Base-by-base conservation (phyloP, 2,113 vertebrate genomes). In the Gallinago jamesoni region DNA sequence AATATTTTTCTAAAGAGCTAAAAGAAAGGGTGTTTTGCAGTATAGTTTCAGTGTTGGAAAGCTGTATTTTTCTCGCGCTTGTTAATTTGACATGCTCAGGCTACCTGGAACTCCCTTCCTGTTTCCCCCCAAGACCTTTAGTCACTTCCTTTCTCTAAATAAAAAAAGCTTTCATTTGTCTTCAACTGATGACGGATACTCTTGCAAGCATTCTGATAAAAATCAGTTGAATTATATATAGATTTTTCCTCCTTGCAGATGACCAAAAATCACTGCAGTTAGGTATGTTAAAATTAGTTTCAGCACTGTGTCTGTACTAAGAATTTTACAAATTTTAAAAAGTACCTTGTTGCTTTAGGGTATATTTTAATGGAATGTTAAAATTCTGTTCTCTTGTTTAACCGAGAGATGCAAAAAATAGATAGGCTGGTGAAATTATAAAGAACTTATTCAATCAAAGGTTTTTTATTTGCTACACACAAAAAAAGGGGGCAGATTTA, bases 61-160 rank as follows among this genome's bases (percentile, higher is more conserved):
- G 70, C 25, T 64, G 35, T 81, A 35, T 48, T 95, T 83, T 93
- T 48, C 70, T 90, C 37, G 86, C 2, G 1, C 84, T 84, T 73
- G 68, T 84, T 84, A 66, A 91, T 52, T 93, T 78, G 82, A 47
- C 73, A 88, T 67, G 87, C 62, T 62, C 30, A 56, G 89, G 77
- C 87, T 80, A 86, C 78, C 80, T 92, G 97, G 78, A 94, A 91
- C 86, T 95, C 87, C 92, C 86, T 96, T 96, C 96, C 92, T 96
- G 86, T 90, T 85, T 95, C 84, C 87, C 76, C 93, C 50, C 81
- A 94, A 95, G 88, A 95, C 90, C 84, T 82, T 93, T 88, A 96
- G 81, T 97, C 93, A 93, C 92, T 96, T 96, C 91, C 96, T 80
- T 59, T 84, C 89, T 90, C 82, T 92, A 94, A 91, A 97, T 91